Percentiles rank a stretch among this genome's conserved stretches.
Evolutionary conservation across 2,888 invertebrate genomes (phyloP).

Genomic region (Allolobophora icterica): DNA sequence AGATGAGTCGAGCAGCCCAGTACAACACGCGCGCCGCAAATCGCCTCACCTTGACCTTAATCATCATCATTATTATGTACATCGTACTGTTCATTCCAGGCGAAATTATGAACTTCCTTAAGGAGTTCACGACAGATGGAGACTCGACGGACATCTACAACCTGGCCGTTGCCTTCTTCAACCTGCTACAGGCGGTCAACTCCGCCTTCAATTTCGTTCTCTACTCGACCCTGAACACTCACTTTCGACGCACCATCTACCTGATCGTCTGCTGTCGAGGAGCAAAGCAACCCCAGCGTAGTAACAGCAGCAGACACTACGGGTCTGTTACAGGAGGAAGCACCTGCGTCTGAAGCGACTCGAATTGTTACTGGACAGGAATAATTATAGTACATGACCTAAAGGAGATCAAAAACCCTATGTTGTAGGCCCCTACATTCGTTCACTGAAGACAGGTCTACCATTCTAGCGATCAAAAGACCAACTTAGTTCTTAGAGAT

Average conservation of each 20-base stretch:
- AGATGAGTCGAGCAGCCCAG: neutral
- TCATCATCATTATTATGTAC: conserved; percentile 34
- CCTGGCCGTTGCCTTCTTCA: conserved; percentile 27
- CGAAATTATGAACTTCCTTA: conserved; percentile 31
- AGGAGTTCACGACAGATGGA: neutral
- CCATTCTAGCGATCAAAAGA: too few relatives aligned
- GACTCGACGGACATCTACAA: conserved; percentile 19
- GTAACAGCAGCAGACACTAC: conserved; percentile 19
- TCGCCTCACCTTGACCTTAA: conserved; percentile 27
- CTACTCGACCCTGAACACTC: conserved; percentile 29
- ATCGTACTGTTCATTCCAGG: conserved; percentile 33
- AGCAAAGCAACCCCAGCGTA: neutral
- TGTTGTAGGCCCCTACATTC: too few relatives aligned
- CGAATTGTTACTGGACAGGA: neutral
- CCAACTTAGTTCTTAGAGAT: too few relatives aligned
- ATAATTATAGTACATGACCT: too few relatives aligned
- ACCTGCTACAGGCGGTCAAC: conserved; percentile 30
- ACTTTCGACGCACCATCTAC: conserved; percentile 32
- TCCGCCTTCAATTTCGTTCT: conserved; percentile 35
- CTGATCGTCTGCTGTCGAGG: neutral
- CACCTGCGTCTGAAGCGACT: conserved; percentile 15
- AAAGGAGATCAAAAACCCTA: too few relatives aligned
- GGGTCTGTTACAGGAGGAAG: conserved; percentile 26
- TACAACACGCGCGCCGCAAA: neutral
- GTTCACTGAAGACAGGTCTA: too few relatives aligned